These are phyloP conservation scores for Ditula angustiorana DNA, from an alignment of 2,888 invertebrate species.

Conservation along the genomic window DNA sequence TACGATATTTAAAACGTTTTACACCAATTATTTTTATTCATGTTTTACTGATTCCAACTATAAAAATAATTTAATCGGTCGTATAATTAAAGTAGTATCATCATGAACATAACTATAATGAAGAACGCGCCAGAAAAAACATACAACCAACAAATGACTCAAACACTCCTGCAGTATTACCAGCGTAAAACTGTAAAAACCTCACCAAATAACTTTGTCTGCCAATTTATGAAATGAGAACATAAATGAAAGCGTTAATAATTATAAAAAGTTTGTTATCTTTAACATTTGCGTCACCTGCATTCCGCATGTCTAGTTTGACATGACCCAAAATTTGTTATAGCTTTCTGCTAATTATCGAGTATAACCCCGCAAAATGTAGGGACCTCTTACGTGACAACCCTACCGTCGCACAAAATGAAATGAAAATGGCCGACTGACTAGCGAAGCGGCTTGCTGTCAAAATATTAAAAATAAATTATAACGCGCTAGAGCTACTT, in stretches of 20 bases:
- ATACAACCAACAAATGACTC: conserved; percentile 16
- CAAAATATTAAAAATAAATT: conserved; percentile 77
- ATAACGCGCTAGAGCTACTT: conserved; percentile 60
- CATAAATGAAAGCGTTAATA: too few relatives aligned
- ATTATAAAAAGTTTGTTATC: too few relatives aligned
- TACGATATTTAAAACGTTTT: neutral
- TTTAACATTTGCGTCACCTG: too few relatives aligned
- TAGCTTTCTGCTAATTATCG: too few relatives aligned
- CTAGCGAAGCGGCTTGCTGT: conserved; percentile 83
- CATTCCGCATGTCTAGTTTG: too few relatives aligned
- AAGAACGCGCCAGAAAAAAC: too few relatives aligned
- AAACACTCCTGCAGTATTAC: conserved; percentile 14
- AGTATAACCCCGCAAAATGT: neutral
- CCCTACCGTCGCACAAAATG: conserved; percentile 34
- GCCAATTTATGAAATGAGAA: too few relatives aligned
- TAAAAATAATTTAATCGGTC: neutral
- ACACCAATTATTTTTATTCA: neutral
- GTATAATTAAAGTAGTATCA: too few relatives aligned
- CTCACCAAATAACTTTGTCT: neutral
- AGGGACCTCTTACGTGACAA: conserved; percentile 7
- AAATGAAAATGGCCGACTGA: conserved; percentile 81
- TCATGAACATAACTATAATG: conserved; percentile 6
- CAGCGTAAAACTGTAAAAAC: neutral
- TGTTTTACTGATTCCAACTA: neutral
- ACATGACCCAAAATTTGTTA: too few relatives aligned